Percentiles rank a stretch among this genome's conserved stretches.
These are phyloP conservation scores for Gnathonemus echidnorhynchus DNA, from an alignment of 2,113 vertebrate genomes.

Conservation along the genomic window DNA sequence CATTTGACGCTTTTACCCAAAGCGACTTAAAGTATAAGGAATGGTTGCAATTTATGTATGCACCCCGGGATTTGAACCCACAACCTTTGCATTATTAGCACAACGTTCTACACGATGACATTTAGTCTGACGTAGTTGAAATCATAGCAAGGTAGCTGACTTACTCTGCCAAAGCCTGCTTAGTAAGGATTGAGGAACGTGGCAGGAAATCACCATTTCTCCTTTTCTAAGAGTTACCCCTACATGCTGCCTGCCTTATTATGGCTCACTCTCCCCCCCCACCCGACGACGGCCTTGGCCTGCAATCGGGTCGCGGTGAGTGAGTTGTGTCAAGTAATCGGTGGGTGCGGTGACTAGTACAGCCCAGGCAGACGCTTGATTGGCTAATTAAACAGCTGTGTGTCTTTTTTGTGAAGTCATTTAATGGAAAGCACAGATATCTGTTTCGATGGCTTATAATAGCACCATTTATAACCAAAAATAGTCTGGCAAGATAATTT, in stretches of 20 bases:
- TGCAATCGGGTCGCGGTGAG: neutral
- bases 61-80: neutral
- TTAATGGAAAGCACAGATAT: neutral
- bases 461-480: slow-evolving; percentile 2
- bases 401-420: neutral
- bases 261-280: neutral
- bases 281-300: neutral
- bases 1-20: neutral
- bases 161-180: neutral
- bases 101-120: neutral
- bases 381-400: neutral
- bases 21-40: neutral
- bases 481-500: neutral
- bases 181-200: neutral
- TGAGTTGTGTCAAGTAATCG: neutral
- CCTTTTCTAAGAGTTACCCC: neutral
- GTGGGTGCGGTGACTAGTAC: neutral
- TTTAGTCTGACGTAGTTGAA: neutral
- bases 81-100: neutral
- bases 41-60: neutral
- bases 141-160: neutral
- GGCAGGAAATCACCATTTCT: neutral
- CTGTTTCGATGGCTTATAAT: neutral
- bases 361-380: neutral
- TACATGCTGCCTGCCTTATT: neutral